Evolutionary conservation across 2,888 invertebrate genomes (phyloP).

Genomic region (Drosophila rubida): DNA sequence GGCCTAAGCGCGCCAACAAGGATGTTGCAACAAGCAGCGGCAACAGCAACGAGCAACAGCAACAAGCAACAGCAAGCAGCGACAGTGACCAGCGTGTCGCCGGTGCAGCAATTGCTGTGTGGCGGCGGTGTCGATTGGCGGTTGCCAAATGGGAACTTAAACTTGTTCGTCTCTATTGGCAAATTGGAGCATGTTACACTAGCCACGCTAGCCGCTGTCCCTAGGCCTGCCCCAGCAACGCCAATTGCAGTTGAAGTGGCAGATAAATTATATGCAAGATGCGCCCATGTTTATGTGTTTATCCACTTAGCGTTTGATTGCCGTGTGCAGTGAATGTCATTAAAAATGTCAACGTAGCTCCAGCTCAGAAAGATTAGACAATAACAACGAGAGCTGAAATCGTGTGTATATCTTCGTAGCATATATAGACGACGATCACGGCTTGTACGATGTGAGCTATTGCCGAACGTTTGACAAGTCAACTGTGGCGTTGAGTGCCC

Average conservation of each 20-base stretch:
- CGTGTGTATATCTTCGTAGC: constrained; percentile 2
- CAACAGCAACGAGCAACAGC: constrained; percentile 12
- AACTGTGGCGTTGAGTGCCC: constrained; percentile 61
- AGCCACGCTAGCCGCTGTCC: constrained; percentile 4
- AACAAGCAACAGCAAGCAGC: neutral
- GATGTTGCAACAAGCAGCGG: constrained; percentile 60
- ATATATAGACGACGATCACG: constrained; percentile 6
- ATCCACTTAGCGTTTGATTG: constrained; percentile 60
- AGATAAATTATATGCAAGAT: constrained; percentile 32
- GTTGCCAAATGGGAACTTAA: constrained; percentile 58
- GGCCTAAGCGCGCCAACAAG: constrained; percentile 40
- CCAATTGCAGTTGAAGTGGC: constrained; percentile 15
- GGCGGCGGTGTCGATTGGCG: neutral
- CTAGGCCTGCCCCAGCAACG: neutral
- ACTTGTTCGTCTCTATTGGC: constrained; percentile 50
- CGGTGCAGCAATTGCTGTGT: constrained; percentile 9
- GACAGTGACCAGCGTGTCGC: constrained; percentile 46
- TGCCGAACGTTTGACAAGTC: constrained; percentile 72
- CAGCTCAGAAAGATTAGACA: constrained; percentile 29
- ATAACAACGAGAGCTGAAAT: neutral
- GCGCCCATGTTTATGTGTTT: constrained; percentile 38
- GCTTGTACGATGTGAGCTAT: constrained; percentile 21
- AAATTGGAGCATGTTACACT: constrained; percentile 39
- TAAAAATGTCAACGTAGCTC: constrained; percentile 57
- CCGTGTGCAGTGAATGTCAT: constrained; percentile 42